phyloP scores from a whole-genome alignment of 2,888 invertebrate species.

The Drosophila fungiperda region DNA sequence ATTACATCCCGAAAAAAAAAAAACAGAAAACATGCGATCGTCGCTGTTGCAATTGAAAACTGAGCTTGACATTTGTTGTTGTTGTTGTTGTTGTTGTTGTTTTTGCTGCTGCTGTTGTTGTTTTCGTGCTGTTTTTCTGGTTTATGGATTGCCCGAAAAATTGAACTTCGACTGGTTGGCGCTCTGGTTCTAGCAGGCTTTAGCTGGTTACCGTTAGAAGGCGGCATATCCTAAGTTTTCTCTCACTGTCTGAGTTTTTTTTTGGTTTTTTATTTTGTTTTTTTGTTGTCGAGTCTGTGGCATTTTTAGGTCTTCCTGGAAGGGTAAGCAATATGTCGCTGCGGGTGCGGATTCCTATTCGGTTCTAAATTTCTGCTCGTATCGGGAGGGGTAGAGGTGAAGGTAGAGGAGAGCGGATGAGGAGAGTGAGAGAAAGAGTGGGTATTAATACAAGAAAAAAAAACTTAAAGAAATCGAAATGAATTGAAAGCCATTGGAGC shows the following conservation, averaged over 20 bases:
- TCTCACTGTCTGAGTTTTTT: constrained; percentile 47
- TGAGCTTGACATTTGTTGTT: constrained; percentile 69
- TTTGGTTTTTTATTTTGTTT: background rate
- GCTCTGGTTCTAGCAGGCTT: constrained; percentile 53
- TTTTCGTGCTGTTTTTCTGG: constrained; percentile 53
- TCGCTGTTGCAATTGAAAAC: constrained; percentile 73
- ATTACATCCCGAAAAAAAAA: constrained; percentile 60
- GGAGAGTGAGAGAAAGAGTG: constrained; percentile 9
- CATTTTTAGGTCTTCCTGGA: constrained; percentile 78
- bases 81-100: constrained; percentile 26
- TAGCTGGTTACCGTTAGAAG: constrained; percentile 76
- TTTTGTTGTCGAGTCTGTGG: constrained; percentile 28
- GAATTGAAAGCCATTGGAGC: constrained; percentile 63
- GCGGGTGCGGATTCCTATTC: constrained; percentile 51
- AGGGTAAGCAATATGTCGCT: constrained; percentile 71
- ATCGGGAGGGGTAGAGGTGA: constrained; percentile 3
- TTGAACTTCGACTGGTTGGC: constrained; percentile 53
- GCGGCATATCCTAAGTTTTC: constrained; percentile 37
- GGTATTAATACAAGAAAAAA: constrained; percentile 36
- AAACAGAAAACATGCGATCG: constrained; percentile 35
- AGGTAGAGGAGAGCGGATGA: background rate
- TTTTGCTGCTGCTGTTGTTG: constrained; percentile 43
- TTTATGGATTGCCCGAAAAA: constrained; percentile 68
- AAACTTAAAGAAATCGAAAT: constrained; percentile 23
- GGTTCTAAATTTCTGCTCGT: constrained; percentile 21